phyloP scores from a whole-genome alignment of 2,888 invertebrate genomes.

The Griposia aprilina region DNA sequence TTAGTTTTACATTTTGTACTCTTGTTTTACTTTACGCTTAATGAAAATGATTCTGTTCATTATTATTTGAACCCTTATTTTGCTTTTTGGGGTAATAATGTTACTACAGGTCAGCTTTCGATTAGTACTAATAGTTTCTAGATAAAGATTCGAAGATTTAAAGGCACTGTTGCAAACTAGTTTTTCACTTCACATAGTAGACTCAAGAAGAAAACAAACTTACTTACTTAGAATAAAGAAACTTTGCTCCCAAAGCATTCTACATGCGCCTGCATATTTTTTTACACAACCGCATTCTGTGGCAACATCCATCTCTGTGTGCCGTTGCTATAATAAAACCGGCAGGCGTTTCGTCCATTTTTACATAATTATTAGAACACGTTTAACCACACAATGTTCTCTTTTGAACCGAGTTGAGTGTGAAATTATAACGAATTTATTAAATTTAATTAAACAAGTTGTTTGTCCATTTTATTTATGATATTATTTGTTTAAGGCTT shows the following conservation, averaged over 20 bases:
- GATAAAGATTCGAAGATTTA: background rate
- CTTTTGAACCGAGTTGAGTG: constrained; percentile 3
- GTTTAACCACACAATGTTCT: background rate
- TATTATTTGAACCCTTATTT: constrained; percentile 36
- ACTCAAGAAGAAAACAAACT: too few relatives aligned
- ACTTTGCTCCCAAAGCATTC: background rate
- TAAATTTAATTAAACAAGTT: constrained; percentile 8
- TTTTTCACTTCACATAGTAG: background rate
- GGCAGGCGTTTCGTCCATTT: constrained; percentile 26
- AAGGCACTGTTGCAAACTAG: background rate
- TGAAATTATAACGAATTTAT: constrained; percentile 33
- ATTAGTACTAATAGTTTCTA: background rate
- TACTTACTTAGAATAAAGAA: background rate
- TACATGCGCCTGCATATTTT: constrained; percentile 17
- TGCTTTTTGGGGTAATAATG: background rate
- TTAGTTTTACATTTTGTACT: constrained; percentile 55
- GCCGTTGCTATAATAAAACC: constrained; percentile 32
- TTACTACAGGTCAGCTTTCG: background rate
- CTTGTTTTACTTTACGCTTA: constrained; percentile 51
- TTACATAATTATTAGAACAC: constrained; percentile 5
- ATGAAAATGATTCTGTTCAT: constrained; percentile 42
- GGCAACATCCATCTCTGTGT: constrained; percentile 18
- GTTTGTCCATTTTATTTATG: background rate
- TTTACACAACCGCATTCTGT: constrained; percentile 2
- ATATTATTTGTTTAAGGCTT: background rate